phyloP scores from a whole-genome alignment of 2,113 vertebrate genomes.

The Melanotaenia duboulayi region DNA sequence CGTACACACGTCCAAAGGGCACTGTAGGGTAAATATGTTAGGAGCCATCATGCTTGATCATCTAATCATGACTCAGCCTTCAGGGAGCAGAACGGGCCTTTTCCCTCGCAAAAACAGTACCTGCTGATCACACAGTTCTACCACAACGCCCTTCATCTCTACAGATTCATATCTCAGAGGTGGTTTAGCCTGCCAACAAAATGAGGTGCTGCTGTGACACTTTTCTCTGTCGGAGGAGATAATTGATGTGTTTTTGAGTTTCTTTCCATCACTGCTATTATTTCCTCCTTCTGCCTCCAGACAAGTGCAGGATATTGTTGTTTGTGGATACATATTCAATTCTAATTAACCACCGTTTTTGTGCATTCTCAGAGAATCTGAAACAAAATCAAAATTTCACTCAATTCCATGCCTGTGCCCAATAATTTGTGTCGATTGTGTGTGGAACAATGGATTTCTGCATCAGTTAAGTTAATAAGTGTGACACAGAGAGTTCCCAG shows the following conservation, averaged over 20 bases:
- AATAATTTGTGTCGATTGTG: too few species aligned
- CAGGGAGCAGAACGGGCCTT: constrained; percentile 37
- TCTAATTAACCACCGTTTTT: neutral
- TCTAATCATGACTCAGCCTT: constrained; percentile 65
- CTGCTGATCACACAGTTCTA: constrained; percentile 66
- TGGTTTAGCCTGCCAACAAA: constrained; percentile 19
- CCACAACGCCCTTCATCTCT: constrained; percentile 55
- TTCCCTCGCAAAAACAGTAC: constrained; percentile 29
- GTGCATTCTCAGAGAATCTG: neutral
- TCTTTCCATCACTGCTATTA: constrained; percentile 4
- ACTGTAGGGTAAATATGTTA: constrained; percentile 62
- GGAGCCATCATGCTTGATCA: constrained; percentile 67
- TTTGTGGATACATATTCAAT: neutral
- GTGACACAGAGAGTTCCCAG: neutral
- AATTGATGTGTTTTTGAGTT: constrained; percentile 43
- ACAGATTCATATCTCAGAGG: constrained; percentile 51
- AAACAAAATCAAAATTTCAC: neutral
- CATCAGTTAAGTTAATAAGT: neutral
- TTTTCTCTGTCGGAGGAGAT: constrained; percentile 20
- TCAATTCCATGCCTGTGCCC: neutral
- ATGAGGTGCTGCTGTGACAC: constrained; percentile 34
- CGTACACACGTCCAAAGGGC: constrained; percentile 37
- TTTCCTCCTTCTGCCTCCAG: constrained; percentile 2
- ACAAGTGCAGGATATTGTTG: neutral
- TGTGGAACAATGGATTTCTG: neutral